phyloP scores from a whole-genome alignment of 1,140 invertebrate genomes.

The Nylanderia fulva region DNA sequence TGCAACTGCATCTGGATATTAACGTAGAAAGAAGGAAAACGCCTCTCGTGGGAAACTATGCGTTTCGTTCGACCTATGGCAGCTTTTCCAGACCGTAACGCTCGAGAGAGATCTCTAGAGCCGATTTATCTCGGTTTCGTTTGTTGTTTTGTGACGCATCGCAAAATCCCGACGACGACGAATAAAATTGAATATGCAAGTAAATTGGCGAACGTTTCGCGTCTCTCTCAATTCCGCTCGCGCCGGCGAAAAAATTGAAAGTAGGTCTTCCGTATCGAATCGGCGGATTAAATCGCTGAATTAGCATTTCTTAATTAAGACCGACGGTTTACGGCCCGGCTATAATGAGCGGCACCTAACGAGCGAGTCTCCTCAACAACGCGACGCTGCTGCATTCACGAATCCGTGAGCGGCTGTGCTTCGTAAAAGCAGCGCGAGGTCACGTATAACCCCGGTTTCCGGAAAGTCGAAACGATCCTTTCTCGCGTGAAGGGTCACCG shows the following conservation, averaged over 20 bases:
- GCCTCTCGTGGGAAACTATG: constrained; percentile 36
- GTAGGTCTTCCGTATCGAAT: constrained; percentile 64
- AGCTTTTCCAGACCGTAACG: constrained; percentile 33
- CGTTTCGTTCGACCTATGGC: constrained; percentile 23
- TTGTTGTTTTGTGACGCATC: neutral
- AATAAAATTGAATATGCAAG: constrained; percentile 49
- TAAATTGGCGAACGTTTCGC: constrained; percentile 9
- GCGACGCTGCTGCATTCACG: constrained; percentile 15
- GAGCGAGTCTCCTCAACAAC: constrained; percentile 15
- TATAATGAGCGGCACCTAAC: constrained; percentile 60
- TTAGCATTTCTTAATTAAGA: constrained; percentile 70
- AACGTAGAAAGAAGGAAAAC: neutral
- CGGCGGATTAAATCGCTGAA: constrained; percentile 61
- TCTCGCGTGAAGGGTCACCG: neutral
- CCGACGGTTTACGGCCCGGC: constrained; percentile 55
- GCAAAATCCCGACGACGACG: constrained; percentile 17
- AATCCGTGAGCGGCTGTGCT: constrained; percentile 28
- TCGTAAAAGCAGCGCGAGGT: constrained; percentile 29
- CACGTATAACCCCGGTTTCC: constrained; percentile 43
- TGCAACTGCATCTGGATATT: constrained; percentile 27
- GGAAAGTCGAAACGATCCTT: constrained; percentile 14
- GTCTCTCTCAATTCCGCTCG: constrained; percentile 48
- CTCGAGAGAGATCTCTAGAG: constrained; percentile 19
- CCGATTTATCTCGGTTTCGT: constrained; percentile 29
- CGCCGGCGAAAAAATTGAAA: constrained; percentile 50